Base-by-base conservation (phyloP, 2,113 vertebrate genomes). In the Willisornis vidua region DNA sequence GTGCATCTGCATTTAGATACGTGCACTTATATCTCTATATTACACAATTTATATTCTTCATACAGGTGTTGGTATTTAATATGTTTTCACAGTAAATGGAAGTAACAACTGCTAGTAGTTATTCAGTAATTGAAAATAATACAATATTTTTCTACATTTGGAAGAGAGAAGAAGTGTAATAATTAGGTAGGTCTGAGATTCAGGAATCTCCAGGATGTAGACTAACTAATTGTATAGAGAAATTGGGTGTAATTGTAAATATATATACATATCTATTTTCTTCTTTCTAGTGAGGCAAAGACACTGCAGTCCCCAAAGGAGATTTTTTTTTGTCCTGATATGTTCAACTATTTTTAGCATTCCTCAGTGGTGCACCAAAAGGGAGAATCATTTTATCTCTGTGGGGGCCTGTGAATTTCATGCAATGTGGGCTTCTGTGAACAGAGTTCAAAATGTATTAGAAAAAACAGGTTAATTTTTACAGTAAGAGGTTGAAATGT, bases 381-480 rank as follows among this genome's bases (percentile, higher is more conserved):
- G 41, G 45, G 76, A 90, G 67, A 94, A 85, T 84, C 92, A 87
- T 94, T 97, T 96, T 90, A 57, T 94, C 89, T 93, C 68, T 78
- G 66, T 63, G 66, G 76, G 63, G 33, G 59, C 61, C 74, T 87
- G 49, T 93, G 87, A 91, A 92, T 96, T 96, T 95, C 77, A 83
- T 71, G 74, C 77, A 90, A 59, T 49, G 71, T 74, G 63, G 37
- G 55, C 45, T 95, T 87, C 85, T 92, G 70, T 87, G 89, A 92
- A 89, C 23, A 83, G 85, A 85, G 85, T 73, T 95, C 82, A 90
- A 91, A 92, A 84, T 72, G 20, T 51, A 67, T 77, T 87, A 95
- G 80, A 66, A 87, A 90, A 95, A 93, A 25, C 39, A 90, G 83
- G 83, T 81, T 97, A 95, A 95, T 96, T 96, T 94, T 94, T 95